phyloP scores from a whole-genome alignment of 2,888 invertebrate genomes.

The Mystacides longicornis region DNA sequence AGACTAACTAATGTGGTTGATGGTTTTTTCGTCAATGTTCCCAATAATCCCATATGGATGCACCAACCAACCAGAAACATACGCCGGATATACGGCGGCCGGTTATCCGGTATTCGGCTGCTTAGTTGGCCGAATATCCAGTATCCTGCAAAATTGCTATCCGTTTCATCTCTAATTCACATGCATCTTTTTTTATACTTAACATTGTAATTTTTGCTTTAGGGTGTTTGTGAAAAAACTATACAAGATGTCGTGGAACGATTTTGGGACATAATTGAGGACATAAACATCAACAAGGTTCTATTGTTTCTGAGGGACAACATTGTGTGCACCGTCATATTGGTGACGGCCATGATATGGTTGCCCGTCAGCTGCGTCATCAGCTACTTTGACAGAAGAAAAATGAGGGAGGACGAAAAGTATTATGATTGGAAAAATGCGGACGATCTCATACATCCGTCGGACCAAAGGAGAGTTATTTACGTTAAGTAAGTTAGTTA shows the following conservation, averaged over 20 bases:
- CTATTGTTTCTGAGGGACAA: constrained; percentile 84
- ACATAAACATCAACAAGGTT: constrained; percentile 90
- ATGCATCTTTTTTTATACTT: no score
- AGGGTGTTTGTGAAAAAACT: constrained; percentile 92
- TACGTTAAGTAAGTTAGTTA: constrained; percentile 47
- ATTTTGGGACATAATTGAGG: constrained; percentile 96
- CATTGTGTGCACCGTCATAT: constrained; percentile 87
- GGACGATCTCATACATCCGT: constrained; percentile 63
- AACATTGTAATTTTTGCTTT: constrained; percentile 28
- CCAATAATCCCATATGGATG: no score
- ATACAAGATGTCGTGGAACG: constrained; percentile 92
- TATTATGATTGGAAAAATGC: constrained; percentile 63
- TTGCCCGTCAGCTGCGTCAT: constrained; percentile 88
- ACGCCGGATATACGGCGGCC: no score
- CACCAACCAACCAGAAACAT: no score
- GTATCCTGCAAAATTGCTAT: no score
- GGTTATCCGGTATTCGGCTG: no score
- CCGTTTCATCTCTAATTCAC: no score
- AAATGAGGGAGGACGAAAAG: constrained; percentile 63
- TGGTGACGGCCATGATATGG: constrained; percentile 89
- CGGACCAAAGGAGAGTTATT: constrained; percentile 63
- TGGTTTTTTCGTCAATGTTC: no score
- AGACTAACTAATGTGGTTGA: no score
- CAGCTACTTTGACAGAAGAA: constrained; percentile 73
- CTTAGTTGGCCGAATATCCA: no score